Percentiles rank a stretch among this genome's conserved stretches.
phyloP scores from a whole-genome alignment of 1,140 invertebrate species.

The Drosophila subpulchrella region DNA sequence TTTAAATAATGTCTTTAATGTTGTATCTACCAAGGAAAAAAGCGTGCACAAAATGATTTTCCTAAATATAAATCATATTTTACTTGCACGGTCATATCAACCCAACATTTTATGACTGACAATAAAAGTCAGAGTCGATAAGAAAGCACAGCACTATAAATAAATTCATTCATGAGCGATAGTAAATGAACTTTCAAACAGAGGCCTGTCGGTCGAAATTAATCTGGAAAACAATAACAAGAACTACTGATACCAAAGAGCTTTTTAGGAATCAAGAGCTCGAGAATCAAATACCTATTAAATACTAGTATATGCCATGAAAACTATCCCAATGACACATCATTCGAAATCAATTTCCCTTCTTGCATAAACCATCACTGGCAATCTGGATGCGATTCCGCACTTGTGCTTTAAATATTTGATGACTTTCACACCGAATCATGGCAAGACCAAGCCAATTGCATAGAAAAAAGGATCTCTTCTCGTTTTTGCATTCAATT shows the following conservation, averaged over 20 bases:
- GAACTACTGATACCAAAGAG: neutral
- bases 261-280: neutral
- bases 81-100: neutral
- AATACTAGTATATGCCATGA: neutral
- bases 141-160: conserved; percentile 12
- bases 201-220: conserved; percentile 3
- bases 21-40: neutral
- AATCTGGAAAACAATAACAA: neutral
- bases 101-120: conserved; percentile 1
- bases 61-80: neutral
- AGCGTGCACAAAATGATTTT: neutral
- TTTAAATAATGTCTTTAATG: too few relatives aligned
- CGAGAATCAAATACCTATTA: neutral
- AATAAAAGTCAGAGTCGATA: conserved; percentile 8
- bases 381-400: conserved; percentile 32
- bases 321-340: neutral
- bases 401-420: conserved; percentile 56
- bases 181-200: conserved; percentile 4
- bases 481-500: conserved; percentile 25
- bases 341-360: conserved; percentile 45
- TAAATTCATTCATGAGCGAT: conserved; percentile 36
- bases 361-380: conserved; percentile 29
- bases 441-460: conserved; percentile 13
- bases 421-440: conserved; percentile 55
- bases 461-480: neutral